Conservation (phyloP, 2,113 vertebrate species). For the Eptatretus burgeri region DNA sequence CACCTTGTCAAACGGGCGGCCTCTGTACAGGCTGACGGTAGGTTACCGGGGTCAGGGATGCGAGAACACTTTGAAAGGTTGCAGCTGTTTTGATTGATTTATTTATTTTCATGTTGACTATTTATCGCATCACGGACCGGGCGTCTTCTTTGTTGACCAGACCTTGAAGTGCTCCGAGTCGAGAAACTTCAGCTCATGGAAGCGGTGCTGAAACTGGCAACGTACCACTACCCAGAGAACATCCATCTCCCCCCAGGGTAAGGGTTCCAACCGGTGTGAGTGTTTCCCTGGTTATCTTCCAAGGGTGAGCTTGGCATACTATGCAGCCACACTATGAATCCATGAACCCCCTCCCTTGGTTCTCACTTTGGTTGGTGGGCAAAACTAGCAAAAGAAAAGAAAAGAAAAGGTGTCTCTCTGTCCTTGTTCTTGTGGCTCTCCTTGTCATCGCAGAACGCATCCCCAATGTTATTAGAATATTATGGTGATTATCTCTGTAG, state of each 20-base stretch:
- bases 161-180: slow-evolving; percentile 66
- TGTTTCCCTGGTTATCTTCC: too few species aligned
- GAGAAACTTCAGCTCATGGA: slow-evolving; percentile 80
- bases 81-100: too few species aligned
- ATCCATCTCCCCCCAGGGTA: slow-evolving; percentile 86
- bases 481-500: slow-evolving; percentile 16
- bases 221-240: slow-evolving; percentile 92
- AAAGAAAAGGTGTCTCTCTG: too few species aligned
- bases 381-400: not conserved
- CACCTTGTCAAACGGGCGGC: slow-evolving; percentile 84
- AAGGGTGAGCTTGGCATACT: too few species aligned
- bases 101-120: too few species aligned
- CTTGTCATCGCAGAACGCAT: too few species aligned
- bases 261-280: too few species aligned
- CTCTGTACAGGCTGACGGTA: slow-evolving; percentile 62
- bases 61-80: not conserved
- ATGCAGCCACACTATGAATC: slow-evolving; percentile 2
- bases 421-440: too few species aligned
- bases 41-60: not conserved
- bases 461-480: too few species aligned
- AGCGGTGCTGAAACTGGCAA: slow-evolving; percentile 76
- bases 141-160: slow-evolving; percentile 15
- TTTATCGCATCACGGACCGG: not conserved
- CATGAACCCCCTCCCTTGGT: not conserved
- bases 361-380: not conserved